phyloP scores from a whole-genome alignment of 2,797 vertebrate species.

The Chiropotes sagulatus region DNA sequence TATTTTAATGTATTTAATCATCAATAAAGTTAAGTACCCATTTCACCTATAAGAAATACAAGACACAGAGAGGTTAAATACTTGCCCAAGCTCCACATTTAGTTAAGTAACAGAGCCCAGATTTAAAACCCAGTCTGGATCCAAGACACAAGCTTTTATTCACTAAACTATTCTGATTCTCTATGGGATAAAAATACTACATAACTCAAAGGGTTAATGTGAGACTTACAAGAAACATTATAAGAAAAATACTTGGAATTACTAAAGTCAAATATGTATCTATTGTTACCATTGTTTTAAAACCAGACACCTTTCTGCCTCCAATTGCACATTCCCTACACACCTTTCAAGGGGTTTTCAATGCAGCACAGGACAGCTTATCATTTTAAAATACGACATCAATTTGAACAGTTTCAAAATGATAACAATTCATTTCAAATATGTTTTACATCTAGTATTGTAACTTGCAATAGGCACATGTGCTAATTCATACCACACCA shows the following conservation, averaged over 20 bases:
- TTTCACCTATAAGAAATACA: neutral
- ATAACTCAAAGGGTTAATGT: neutral
- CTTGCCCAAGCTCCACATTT: neutral
- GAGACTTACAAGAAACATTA: conserved; percentile 32
- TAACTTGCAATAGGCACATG: neutral
- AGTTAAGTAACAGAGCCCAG: neutral
- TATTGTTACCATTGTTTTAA: conserved; percentile 11
- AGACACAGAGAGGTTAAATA: neutral
- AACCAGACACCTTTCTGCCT: conserved; percentile 8
- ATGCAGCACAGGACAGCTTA: conserved; percentile 2
- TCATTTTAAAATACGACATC: conserved; percentile 59
- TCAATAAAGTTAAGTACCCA: neutral
- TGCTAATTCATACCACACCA: neutral
- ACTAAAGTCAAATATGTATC: neutral
- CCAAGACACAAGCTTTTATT: neutral
- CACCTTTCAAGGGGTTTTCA: conserved; percentile 49
- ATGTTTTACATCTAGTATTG: conserved; percentile 14
- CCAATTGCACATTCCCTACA: neutral
- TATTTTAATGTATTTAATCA: neutral
- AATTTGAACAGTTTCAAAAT: conserved; percentile 60
- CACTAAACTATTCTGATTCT: neutral
- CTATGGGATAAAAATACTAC: neutral
- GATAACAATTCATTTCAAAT: conserved; percentile 40
- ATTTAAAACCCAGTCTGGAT: neutral
- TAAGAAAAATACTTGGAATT: neutral